A percentile compares a stretch with the other conserved stretches of the same genome.
Conservation (phyloP, 1,140 invertebrate species). For the Trichogramma pretiosum region DNA sequence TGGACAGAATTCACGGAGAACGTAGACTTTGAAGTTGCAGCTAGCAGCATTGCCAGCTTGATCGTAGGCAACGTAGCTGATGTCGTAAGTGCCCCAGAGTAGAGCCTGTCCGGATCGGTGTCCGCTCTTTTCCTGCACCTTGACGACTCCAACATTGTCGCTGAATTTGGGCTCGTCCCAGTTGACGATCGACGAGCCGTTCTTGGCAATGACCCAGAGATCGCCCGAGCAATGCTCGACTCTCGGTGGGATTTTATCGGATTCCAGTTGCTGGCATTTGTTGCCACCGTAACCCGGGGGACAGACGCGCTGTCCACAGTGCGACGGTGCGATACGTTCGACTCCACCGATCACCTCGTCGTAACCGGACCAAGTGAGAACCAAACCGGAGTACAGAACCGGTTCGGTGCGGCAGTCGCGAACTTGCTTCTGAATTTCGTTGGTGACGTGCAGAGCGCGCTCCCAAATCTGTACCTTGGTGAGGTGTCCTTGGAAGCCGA, state of each 20-base stretch:
- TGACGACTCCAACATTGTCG: conserved; percentile 74
- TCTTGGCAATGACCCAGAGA: conserved; percentile 86
- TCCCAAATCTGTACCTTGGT: conserved; percentile 94
- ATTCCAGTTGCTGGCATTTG: conserved; percentile 74
- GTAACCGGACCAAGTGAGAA: conserved; percentile 88
- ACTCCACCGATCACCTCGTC: conserved; percentile 82
- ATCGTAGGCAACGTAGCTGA: conserved; percentile 90
- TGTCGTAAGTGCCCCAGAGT: conserved; percentile 85
- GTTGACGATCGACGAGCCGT: conserved; percentile 82
- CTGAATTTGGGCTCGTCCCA: conserved; percentile 91
- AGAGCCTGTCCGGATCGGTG: conserved; percentile 85
- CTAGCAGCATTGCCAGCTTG: conserved; percentile 81
- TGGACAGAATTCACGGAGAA: conserved; percentile 88
- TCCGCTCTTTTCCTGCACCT: conserved; percentile 76
- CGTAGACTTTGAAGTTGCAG: conserved; percentile 89
- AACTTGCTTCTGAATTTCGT: conserved; percentile 89
- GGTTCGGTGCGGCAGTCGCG: conserved; percentile 85
- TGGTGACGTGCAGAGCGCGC: conserved; percentile 78
- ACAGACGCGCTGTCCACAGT: conserved; percentile 80
- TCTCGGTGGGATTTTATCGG: conserved; percentile 75
- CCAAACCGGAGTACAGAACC: conserved; percentile 74
- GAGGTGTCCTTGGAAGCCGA: conserved; percentile 88
- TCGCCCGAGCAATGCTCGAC: conserved; percentile 87
- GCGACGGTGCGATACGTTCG: conserved; percentile 81
- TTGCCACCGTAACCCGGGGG: conserved; percentile 73